These are phyloP conservation scores for Rhinichthys klamathensis DNA, from an alignment of 2,113 vertebrate species.

Conservation along the genomic window DNA sequence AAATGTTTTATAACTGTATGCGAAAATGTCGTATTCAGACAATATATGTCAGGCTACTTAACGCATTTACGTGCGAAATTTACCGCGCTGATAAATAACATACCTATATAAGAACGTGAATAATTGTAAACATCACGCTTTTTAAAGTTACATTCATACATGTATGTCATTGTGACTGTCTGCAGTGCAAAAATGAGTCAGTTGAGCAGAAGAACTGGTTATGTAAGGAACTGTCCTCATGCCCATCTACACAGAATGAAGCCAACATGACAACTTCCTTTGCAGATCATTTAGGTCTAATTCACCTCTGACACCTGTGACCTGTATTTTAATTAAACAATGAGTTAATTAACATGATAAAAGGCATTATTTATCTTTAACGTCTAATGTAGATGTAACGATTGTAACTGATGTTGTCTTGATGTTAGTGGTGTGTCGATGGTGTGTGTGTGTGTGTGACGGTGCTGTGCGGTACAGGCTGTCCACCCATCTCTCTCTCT, in stretches of 20 bases:
- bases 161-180: not conserved
- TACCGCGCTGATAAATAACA: not conserved
- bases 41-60: not conserved
- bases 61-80: not conserved
- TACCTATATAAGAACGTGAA: not conserved
- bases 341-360: not conserved
- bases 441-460: not conserved
- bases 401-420: not conserved
- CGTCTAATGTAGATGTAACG: not conserved
- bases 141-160: not conserved
- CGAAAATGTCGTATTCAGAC: not conserved
- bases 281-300: not conserved
- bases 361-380: not conserved
- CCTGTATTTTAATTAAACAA: not conserved
- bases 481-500: constrained; percentile 8
- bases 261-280: not conserved
- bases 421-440: not conserved
- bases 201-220: constrained; percentile 37
- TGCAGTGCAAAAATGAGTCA: constrained; percentile 22
- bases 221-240: constrained; percentile 34
- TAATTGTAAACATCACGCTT: not conserved
- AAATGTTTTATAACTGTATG: not conserved
- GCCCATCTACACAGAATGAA: constrained; percentile 11
- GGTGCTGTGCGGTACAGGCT: constrained; percentile 19
- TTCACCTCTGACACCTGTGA: not conserved